A percentile compares a stretch with the other conserved stretches of the same genome.
Conservation (phyloP, 1,140 invertebrate species). For the Babylonia areolata region DNA sequence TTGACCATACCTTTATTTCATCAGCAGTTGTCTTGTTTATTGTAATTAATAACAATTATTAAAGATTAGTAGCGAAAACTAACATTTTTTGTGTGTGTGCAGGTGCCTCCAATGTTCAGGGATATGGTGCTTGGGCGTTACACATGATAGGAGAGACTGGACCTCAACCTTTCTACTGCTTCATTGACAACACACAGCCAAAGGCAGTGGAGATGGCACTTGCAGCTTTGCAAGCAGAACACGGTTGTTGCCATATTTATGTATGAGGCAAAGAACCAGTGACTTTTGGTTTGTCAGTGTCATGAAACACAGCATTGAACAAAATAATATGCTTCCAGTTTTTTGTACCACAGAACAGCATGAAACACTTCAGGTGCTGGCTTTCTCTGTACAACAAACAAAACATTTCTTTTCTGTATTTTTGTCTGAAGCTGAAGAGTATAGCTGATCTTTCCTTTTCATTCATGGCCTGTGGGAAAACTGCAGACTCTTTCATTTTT, state of each 20-base stretch:
- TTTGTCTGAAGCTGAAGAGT: background rate
- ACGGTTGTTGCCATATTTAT: background rate
- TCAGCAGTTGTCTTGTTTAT: too few species aligned
- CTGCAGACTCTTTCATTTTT: too few species aligned
- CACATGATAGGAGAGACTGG: background rate
- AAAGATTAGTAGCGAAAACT: too few species aligned
- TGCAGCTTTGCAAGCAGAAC: background rate
- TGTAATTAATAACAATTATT: too few species aligned
- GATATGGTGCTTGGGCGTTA: conserved; percentile 31
- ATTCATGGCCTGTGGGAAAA: too few species aligned
- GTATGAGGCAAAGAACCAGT: background rate
- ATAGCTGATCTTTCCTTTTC: too few species aligned
- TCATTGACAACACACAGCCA: too few species aligned
- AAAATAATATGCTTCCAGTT: background rate
- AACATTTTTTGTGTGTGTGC: background rate
- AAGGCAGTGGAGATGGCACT: background rate
- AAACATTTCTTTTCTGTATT: background rate
- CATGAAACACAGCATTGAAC: background rate
- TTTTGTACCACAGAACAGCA: too few species aligned
- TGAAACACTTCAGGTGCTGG: background rate
- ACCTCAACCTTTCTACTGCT: background rate
- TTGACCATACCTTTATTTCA: too few species aligned
- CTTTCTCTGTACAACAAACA: background rate
- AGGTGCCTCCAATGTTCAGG: conserved; percentile 26
- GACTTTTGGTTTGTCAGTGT: background rate